Percentiles rank a stretch among this genome's conserved stretches.
phyloP scores from a whole-genome alignment of 1,140 invertebrate genomes.

The Sycobia sp. region DNA sequence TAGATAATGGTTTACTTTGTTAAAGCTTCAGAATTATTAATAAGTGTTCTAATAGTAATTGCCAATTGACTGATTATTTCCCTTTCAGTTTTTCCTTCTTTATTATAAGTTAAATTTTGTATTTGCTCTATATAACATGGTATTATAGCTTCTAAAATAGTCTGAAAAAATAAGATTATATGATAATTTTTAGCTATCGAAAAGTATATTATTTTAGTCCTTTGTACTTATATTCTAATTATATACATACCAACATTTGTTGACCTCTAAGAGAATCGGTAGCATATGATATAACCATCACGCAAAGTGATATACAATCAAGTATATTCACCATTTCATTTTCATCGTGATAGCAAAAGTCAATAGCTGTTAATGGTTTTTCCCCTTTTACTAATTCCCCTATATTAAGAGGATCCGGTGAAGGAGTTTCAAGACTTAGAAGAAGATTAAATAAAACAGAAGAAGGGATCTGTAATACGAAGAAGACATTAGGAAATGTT shows the following conservation, averaged over 20 bases:
- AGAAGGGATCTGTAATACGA: conserved; percentile 75
- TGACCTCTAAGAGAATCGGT: conserved; percentile 93
- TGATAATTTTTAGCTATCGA: no score
- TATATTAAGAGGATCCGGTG: conserved; percentile 92
- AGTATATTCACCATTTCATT: conserved; percentile 92
- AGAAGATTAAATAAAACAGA: conserved; percentile 90
- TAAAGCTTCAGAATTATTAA: conserved; percentile 94
- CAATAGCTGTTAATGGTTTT: conserved; percentile 94
- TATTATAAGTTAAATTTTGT: conserved; percentile 84
- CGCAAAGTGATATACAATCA: conserved; percentile 92
- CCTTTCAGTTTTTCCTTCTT: conserved; percentile 86
- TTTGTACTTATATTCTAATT: not conserved
- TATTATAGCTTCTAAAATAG: conserved; percentile 93
- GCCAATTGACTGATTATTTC: conserved; percentile 95
- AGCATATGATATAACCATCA: conserved; percentile 97
- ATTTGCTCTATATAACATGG: conserved; percentile 94
- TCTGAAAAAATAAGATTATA: conserved; percentile 62
- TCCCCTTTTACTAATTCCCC: conserved; percentile 94
- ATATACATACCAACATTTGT: conserved; percentile 87
- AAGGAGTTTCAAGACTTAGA: conserved; percentile 88
- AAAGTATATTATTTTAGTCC: no score
- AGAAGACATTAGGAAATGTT: no score
- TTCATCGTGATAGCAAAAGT: conserved; percentile 96
- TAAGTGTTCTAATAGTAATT: conserved; percentile 92
- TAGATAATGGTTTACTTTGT: conserved; percentile 89